Evolutionary conservation across 1,140 invertebrate genomes (phyloP).

Genomic region (Dendroctonus valens): DNA sequence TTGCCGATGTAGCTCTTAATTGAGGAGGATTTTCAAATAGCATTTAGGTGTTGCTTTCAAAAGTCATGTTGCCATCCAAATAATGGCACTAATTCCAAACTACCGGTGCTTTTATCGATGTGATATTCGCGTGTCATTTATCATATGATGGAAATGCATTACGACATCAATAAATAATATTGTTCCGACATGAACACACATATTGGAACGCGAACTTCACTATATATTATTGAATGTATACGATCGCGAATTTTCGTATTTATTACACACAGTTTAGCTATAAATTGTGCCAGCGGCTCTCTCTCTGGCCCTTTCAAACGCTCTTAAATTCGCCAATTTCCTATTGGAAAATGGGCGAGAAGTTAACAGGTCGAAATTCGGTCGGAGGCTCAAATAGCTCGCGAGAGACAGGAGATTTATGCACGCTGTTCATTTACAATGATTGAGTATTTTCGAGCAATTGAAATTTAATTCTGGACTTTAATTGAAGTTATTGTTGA

Average conservation of each 20-base stretch:
- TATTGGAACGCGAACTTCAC: slow-evolving; percentile 13
- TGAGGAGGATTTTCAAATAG: neutral
- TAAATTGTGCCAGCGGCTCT: slow-evolving; percentile 1
- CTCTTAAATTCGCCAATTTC: too few species aligned
- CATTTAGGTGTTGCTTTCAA: neutral
- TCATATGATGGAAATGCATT: slow-evolving; percentile 23
- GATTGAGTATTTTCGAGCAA: too few species aligned
- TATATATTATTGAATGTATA: slow-evolving; percentile 19
- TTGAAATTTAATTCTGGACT: too few species aligned
- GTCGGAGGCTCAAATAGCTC: too few species aligned
- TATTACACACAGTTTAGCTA: slow-evolving; percentile 10
- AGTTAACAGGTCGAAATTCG: too few species aligned
- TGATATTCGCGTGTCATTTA: slow-evolving; percentile 19
- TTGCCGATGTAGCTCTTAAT: neutral
- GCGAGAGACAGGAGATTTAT: too few species aligned
- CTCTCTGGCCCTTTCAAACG: too few species aligned
- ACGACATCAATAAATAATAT: slow-evolving; percentile 22
- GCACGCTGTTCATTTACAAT: too few species aligned
- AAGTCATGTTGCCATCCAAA: neutral
- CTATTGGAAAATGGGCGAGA: too few species aligned
- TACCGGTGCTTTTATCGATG: slow-evolving; percentile 1
- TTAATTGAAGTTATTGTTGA: too few species aligned
- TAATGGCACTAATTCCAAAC: neutral
- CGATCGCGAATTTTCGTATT: slow-evolving; percentile 19
- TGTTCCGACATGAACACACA: slow-evolving; percentile 19